Evolutionary conservation across 2,113 vertebrate genomes (phyloP).

Genomic region (Corythoichthys haematopterus): DNA sequence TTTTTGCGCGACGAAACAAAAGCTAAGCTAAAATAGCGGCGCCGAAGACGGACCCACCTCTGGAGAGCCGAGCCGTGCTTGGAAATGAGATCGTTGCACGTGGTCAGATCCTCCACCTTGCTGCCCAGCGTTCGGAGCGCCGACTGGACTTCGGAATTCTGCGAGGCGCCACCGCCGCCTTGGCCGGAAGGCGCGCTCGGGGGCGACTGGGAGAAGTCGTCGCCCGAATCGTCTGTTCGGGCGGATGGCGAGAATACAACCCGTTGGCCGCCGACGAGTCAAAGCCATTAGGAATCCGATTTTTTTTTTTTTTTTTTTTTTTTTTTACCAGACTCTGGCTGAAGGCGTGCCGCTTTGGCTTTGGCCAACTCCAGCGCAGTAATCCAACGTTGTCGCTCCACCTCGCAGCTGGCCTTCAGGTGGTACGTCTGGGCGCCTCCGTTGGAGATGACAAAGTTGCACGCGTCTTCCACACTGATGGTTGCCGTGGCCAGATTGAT

Average conservation of each 20-base stretch:
- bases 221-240: constrained; percentile 84
- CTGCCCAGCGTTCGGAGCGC: constrained; percentile 84
- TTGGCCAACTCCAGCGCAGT: constrained; percentile 92
- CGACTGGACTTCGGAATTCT: constrained; percentile 87
- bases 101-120: constrained; percentile 96
- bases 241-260: background rate
- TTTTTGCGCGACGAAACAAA: no score
- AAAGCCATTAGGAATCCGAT: no score
- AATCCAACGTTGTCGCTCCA: constrained; percentile 94
- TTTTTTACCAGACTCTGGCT: constrained; percentile 87
- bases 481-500: constrained; percentile 94
- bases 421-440: constrained; percentile 94
- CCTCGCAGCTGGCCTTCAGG: constrained; percentile 91
- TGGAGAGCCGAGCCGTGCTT: constrained; percentile 95
- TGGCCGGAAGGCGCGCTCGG: constrained; percentile 52
- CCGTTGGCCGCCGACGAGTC: no score
- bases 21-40: no score
- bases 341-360: constrained; percentile 90
- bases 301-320: background rate
- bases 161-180: constrained; percentile 61
- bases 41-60: constrained; percentile 63
- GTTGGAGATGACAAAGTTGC: constrained; percentile 94
- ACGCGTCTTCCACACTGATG: constrained; percentile 91
- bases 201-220: constrained; percentile 80
- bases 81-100: constrained; percentile 93